Base-by-base conservation (phyloP, 2,113 vertebrate species). In the Oncorhynchus kisutch region DNA sequence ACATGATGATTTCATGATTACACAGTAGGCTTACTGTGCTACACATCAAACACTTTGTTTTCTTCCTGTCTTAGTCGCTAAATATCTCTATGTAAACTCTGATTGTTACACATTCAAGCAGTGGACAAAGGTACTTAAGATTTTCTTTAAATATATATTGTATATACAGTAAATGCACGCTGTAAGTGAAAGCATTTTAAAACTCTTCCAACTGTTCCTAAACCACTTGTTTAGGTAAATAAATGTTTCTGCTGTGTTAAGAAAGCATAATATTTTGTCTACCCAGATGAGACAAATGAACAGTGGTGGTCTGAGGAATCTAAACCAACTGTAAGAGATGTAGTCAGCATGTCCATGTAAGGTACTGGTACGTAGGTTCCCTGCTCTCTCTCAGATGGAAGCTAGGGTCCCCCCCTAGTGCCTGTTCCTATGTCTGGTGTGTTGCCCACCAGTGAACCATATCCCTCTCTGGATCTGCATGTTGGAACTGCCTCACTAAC, bases 321-420 rank as follows among this genome's bases (percentile, higher is more conserved):
- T 8, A 68, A 70, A 74, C 68, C 78, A 79, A 76, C 70, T 85
- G 81, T 77, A 34, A 54, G 71, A 27, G 78, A 79, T 51, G 39
- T 45, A 45, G 8, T 18, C 49, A 18, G 13, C 16, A 48, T 70
- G 20, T 24, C 68, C 68, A 70, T 70, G 39, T 70, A 70, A 48
- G 68, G 39, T 54, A 54, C 49, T 54, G 49, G 14, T 54, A 18
- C 4, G 14, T 4, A 45, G 39, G 39, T 45, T 45, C 39, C 8
- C 29, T 39, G 34, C 13, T 8, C 39, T 69, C 34, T 16, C 16
- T 45, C 9, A 6, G 3, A 69, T 24, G 68, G 27, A 12, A 48
- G 49, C 16, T 54, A 51, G 68, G 9, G 20, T 18, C n/a, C 78
- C 5, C 72, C 70, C 76, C 68, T 49, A 49, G 39, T 70, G 34